Percentiles rank a stretch among this genome's conserved stretches.
Evolutionary conservation across 35 echinoderm and acorn worm genomes (phyloP).

Genomic region (Stichopus chloronotus): DNA sequence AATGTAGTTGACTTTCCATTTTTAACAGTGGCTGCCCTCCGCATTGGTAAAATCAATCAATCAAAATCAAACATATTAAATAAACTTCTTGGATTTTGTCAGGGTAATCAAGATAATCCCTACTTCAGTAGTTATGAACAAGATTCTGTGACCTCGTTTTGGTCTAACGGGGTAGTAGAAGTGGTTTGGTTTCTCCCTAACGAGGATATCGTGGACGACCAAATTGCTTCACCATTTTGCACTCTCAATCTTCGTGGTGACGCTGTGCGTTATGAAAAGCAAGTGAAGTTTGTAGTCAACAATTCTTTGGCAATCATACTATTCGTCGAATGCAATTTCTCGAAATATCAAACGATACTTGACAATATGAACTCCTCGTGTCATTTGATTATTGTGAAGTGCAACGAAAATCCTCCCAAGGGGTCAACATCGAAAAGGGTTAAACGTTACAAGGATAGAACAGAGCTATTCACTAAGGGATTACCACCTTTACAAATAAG

Average conservation of each 20-base stretch:
- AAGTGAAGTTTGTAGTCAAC: constrained; percentile 2
- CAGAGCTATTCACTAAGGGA: neutral
- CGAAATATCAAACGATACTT: neutral
- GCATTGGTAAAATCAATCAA: neutral
- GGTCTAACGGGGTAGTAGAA: neutral
- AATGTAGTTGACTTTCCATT: neutral
- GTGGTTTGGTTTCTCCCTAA: neutral
- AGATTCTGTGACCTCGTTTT: neutral
- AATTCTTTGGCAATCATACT: neutral
- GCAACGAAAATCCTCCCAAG: too few relatives aligned
- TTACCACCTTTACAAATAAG: neutral
- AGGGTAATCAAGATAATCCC: constrained; percentile 15
- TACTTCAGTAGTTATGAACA: neutral
- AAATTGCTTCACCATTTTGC: neutral
- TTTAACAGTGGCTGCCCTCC: neutral
- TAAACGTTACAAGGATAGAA: neutral
- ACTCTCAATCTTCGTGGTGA: neutral
- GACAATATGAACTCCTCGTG: neutral
- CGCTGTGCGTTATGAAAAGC: neutral
- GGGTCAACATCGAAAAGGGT: too few relatives aligned
- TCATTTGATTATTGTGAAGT: neutral
- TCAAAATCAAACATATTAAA: constrained; percentile 18
- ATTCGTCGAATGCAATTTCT: neutral
- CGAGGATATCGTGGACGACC: neutral
- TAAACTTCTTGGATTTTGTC: neutral